Evolutionary conservation across 2,113 vertebrate species (phyloP), one percentile per base, ranked within the genome.

Genomic region (Nestor notabilis): DNA sequence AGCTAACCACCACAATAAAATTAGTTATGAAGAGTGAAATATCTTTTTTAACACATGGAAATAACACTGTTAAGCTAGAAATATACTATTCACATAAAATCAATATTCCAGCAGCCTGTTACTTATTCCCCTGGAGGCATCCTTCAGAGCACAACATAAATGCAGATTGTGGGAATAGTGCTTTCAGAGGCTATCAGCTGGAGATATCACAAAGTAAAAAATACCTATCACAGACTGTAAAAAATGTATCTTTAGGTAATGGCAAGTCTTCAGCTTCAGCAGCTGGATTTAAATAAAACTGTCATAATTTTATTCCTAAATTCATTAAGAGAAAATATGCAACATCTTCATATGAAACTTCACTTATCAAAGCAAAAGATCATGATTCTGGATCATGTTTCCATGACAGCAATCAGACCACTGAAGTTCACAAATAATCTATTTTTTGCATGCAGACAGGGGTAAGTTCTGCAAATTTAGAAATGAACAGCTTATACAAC

Each of bases 291-390:
- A 96, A 97, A 97, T 87, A 95, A 93, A 77, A 96, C 55, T 83
- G 72, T 65, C 89, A 91, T 87, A 83, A 90, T 97, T 91, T 94
- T 4, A 0, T 82, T 89, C 52, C 60, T 77, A 79, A 93, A 91
- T 84, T 97, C 89, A 93, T 88, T 81, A 96, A 74, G 58, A 96
- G 80, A 55, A 93, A 95, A 65, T 27, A 61, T 4, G 24, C 37
- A 61, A 37, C 24, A 61, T 37, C 35, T 61, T 61, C 25, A 37
- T 97, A 98, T 98, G 98, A 58, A 99, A 99, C 99, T 99, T 99
- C 99, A 99, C 99, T 99, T 99, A 99, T 99, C 99, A 99, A 99
- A 99, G 98, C 96, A 98, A 99, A 98, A 98, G 98, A 98, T 98
- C 98, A 99, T 99, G 98, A 98, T 97, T 98, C 98, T 97, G 95